Evolutionary conservation across 2,888 invertebrate species (phyloP).

Genomic region (Brachyptera putata): DNA sequence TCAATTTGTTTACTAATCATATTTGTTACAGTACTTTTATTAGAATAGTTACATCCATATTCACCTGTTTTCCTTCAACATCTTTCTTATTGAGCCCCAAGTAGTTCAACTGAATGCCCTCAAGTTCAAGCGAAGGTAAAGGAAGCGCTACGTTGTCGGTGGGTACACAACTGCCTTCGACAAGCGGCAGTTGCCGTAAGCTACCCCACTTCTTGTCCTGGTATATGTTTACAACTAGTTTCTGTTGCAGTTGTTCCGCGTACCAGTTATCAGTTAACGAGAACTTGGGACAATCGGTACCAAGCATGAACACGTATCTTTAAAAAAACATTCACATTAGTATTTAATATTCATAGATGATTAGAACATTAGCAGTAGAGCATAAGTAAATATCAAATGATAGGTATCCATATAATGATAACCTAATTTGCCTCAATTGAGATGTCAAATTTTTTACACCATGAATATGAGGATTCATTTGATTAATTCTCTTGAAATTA

Average conservation of each 20-base stretch:
- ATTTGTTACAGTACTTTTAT: neutral
- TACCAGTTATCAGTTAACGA: neutral
- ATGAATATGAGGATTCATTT: no score
- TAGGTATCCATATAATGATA: no score
- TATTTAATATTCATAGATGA: neutral
- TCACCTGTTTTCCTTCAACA: neutral
- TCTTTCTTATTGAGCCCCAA: conserved; percentile 21
- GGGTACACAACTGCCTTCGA: neutral
- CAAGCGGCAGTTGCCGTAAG: neutral
- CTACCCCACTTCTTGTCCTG: conserved; percentile 12
- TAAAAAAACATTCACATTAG: neutral
- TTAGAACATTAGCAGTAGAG: neutral
- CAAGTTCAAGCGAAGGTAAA: conserved; percentile 7
- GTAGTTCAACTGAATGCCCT: conserved; percentile 5
- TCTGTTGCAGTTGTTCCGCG: neutral
- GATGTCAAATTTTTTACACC: no score
- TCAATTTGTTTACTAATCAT: no score
- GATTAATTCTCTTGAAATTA: no score
- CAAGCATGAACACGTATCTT: conserved; percentile 7
- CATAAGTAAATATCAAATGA: no score
- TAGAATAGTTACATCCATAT: no score
- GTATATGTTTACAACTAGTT: conserved; percentile 14
- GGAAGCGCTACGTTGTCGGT: neutral
- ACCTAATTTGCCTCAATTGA: no score
- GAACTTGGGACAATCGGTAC: conserved; percentile 3